Evolutionary conservation across 2,113 vertebrate genomes (phyloP), one percentile per base, ranked within the genome.

Genomic region (Mellivora capensis): DNA sequence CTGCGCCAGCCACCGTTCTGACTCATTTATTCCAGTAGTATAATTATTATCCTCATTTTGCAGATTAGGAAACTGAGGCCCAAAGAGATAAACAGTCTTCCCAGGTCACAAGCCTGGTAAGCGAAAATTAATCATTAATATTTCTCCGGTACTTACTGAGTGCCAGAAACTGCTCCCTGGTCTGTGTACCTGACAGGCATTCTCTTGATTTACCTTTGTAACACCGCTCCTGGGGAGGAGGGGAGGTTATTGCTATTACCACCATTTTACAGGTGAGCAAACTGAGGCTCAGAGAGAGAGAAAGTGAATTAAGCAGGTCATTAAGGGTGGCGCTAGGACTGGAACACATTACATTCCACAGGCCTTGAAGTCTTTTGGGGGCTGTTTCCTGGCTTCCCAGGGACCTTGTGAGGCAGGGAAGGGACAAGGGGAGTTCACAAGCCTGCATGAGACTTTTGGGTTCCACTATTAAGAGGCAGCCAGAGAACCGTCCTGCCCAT

Each of bases 111-210:
- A 0, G 2, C 31, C 1, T 29, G 57, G 39, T 23, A 9, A 3
- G 17, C 31, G 49, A 90, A 59, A 90, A 29, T 37, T 20, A 21
- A 31, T 29, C 15, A 23, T 0, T 29, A 44, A 42, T 31, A 5
- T 47, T 69, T 62, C 80, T 47, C 0, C 0, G 37, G 82, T 15
- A 17, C 52, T 64, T 17, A 49, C 39, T 1, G 82, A 71, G 31
- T 12, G 64, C n/a, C 31, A 47, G 39, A 44, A 61, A n/a, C 80
- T 52, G 18, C 15, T 84, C 81, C 39, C n/a, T 27, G n/a, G 47
- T 82, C 27, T 4, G n/a, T 9, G 49, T 3, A 59, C 47, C n/a
- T 59, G 18, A 3, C 0, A 3, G 2, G 37, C 0, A 3, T 84
- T 54, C 12, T 52, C 57, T 79, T 10, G 7, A 57, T 31, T 69